Percentiles rank a stretch among this genome's conserved stretches.
These are phyloP conservation scores for Oxyruncus cristatus DNA, from an alignment of 2,113 vertebrate species.

Conservation along the genomic window DNA sequence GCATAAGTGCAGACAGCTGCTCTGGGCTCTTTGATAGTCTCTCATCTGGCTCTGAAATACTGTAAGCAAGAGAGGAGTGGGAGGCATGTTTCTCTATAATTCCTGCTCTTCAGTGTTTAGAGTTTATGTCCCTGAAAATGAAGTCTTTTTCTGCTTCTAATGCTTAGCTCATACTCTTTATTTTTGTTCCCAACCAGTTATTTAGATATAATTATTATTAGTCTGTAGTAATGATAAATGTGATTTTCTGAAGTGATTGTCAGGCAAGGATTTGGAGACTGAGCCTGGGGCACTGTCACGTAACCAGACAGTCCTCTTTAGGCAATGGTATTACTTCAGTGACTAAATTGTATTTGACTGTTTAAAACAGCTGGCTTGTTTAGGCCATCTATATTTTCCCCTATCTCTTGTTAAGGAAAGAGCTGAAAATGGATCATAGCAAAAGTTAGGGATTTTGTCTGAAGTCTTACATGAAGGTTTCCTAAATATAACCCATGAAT, in stretches of 20 bases:
- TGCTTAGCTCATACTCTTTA: background rate
- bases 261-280: background rate
- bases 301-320: background rate
- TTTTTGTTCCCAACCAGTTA: background rate
- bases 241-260: background rate
- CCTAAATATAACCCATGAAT: background rate
- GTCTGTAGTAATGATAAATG: background rate
- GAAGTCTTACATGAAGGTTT: background rate
- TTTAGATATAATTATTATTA: background rate
- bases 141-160: background rate
- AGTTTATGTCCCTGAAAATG: background rate
- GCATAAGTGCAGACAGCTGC: too few species aligned
- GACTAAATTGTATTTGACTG: background rate
- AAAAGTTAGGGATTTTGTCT: background rate
- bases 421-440: background rate
- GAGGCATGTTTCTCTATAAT: fast-evolving
- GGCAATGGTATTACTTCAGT: background rate
- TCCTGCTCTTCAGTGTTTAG: background rate
- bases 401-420: background rate
- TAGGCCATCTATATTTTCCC: background rate
- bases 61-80: background rate
- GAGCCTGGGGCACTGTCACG: background rate
- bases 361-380: background rate
- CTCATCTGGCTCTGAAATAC: background rate
- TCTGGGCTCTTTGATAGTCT: background rate